Base-by-base conservation (phyloP, 2,113 vertebrate species). In the Menidia beryllina region DNA sequence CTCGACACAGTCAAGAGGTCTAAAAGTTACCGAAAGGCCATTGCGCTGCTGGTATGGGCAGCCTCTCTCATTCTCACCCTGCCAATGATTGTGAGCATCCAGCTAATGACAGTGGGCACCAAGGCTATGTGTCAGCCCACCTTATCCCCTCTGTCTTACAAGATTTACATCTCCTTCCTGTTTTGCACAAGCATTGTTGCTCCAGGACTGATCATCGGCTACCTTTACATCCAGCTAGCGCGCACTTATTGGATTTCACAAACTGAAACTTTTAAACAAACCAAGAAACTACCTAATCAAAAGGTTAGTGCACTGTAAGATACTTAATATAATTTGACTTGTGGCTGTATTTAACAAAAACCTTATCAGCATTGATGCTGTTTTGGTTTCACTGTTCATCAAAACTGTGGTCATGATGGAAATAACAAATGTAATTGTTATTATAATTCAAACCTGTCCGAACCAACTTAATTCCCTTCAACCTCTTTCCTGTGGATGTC, bases 141-240 rank as follows among this genome's bases (percentile, higher is more conserved):
- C 5, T 89, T 96, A 88, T 94, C 94, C 45, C 88, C 83, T 7
- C 70, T 94, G 55, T 96, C 95, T 73, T 96, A 97, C 88, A 95
- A 93, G 65, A 80, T 95, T 49, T 97, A 97, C 87, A 94, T 97
- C 86, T 94, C 94, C 56, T 89, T 94, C 62, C 93, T 97, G 34
- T 97, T 97, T 72, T 94, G 95, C 84, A 97, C 96, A 24, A 97
- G 96, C 88, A 96, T 97, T 0, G 94, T 97, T 11, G 96, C 96
- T 1, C 96, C 96, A 0, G 96, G 96, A 14, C 87, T 97, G 39
- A 87, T 97, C 75, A 97, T 97, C 1, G 95, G 96, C 10, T 97
- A 95, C 82, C 94, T 97, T 14, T 97, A 97, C 73, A 94, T 95
- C 63, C 90, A 95, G 63, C 84, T 97, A 7, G 96, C 96, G 0